Percentiles rank a stretch among this genome's conserved stretches.
These are phyloP conservation scores for Poicephalus gulielmi DNA, from an alignment of 2,113 vertebrate species.

Conservation along the genomic window DNA sequence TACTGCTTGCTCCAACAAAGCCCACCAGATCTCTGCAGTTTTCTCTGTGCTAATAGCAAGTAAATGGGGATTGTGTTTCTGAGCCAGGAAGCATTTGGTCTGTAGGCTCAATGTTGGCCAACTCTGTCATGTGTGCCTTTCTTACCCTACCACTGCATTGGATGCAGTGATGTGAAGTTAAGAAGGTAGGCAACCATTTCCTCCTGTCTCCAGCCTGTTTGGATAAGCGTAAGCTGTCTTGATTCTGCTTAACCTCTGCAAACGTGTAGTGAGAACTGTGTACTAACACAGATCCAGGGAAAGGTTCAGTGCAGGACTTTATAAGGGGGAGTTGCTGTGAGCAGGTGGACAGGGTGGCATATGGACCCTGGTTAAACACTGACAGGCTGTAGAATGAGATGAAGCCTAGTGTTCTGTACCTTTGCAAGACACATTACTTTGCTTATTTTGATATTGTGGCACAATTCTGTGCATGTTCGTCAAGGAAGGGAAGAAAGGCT, in stretches of 20 bases:
- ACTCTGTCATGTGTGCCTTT: not conserved
- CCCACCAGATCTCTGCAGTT: not conserved
- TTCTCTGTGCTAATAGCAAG: not conserved
- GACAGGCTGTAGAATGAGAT: not conserved
- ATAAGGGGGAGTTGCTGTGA: not conserved
- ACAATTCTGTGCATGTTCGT: not conserved
- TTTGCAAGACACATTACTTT: not conserved
- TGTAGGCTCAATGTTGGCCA: not conserved
- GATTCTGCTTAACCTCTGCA: not conserved
- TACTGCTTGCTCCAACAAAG: not conserved
- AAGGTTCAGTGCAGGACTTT: not conserved
- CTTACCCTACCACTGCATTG: fast-evolving
- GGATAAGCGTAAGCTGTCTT: not conserved
- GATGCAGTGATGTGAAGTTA: not conserved
- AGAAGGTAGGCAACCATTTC: not conserved
- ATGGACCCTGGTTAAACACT: not conserved
- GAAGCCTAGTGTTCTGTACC: not conserved
- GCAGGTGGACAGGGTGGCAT: not conserved
- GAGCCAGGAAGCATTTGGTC: not conserved
- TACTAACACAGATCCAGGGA: not conserved
- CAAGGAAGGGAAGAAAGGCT: not conserved
- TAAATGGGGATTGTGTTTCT: not conserved
- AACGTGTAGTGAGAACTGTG: not conserved
- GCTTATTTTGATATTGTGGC: not conserved
- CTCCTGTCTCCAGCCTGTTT: not conserved